Conservation (phyloP, 2,797 vertebrate genomes). For the Limnodromus scolopaceus region DNA sequence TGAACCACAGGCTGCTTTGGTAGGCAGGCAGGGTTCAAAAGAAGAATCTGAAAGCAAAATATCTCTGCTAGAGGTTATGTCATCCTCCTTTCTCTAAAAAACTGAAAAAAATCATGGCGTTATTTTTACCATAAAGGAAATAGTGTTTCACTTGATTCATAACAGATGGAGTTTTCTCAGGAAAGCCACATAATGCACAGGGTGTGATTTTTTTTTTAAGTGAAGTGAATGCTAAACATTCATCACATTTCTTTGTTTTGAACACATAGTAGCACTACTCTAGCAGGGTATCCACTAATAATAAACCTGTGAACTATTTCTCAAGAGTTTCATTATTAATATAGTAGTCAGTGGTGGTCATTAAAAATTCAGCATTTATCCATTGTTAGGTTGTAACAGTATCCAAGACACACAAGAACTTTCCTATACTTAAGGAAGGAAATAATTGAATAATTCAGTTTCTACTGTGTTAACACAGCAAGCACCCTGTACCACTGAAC, state of each 20-base stretch:
- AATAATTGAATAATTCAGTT: constrained; percentile 25
- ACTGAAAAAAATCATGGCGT: neutral
- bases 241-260: constrained; percentile 57
- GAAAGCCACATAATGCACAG: constrained; percentile 61
- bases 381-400: neutral
- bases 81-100: constrained; percentile 17
- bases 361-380: constrained; percentile 49
- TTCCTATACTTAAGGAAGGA: neutral
- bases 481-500: neutral
- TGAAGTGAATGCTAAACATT: constrained; percentile 52
- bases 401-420: neutral
- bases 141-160: constrained; percentile 29
- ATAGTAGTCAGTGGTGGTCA: neutral
- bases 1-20: constrained; percentile 23
- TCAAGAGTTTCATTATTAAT: constrained; percentile 34
- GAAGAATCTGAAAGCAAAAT: constrained; percentile 50
- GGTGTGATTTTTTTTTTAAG: constrained; percentile 31
- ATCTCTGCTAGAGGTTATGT: constrained; percentile 23
- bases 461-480: constrained; percentile 22
- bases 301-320: constrained; percentile 33
- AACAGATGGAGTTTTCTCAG: constrained; percentile 64
- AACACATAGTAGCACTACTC: constrained; percentile 33
- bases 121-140: constrained; percentile 56
- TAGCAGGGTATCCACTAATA: constrained; percentile 19
- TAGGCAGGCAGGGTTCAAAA: constrained; percentile 43